phyloP scores from a whole-genome alignment of 2,113 vertebrate species.

The Saccopteryx leptura region DNA sequence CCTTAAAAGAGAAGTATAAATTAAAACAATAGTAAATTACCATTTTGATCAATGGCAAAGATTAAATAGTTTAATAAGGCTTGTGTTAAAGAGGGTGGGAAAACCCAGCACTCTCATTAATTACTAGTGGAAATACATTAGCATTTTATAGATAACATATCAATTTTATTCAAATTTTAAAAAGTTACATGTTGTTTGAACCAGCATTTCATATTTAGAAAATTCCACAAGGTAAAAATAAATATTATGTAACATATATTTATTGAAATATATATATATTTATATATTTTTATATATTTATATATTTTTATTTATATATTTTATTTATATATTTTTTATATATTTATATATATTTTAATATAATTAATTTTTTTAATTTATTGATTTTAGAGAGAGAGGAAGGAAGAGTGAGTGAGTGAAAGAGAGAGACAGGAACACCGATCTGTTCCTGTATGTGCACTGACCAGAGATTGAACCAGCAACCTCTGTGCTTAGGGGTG shows the following conservation, averaged over 20 bases:
- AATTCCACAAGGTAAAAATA: neutral
- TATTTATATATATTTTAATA: no score
- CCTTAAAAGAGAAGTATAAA: neutral
- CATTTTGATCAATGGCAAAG: neutral
- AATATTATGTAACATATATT: neutral
- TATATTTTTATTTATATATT: no score
- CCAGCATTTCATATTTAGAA: neutral
- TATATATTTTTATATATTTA: neutral
- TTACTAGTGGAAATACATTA: neutral
- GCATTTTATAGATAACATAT: neutral
- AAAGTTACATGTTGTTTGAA: neutral
- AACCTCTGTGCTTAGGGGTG: no score
- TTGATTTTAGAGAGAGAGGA: no score
- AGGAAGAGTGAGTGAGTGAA: no score
- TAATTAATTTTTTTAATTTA: no score
- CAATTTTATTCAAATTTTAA: constrained; percentile 1
- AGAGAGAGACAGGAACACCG: no score
- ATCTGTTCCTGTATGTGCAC: no score
- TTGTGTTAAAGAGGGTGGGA: neutral
- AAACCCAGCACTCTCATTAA: neutral
- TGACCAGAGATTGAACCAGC: no score
- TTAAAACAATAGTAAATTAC: neutral
- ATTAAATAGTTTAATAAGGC: neutral
- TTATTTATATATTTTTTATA: no score
- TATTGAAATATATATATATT: constrained; percentile 31